Conservation (phyloP, 2,888 invertebrate genomes). For the Philaethria dido region DNA sequence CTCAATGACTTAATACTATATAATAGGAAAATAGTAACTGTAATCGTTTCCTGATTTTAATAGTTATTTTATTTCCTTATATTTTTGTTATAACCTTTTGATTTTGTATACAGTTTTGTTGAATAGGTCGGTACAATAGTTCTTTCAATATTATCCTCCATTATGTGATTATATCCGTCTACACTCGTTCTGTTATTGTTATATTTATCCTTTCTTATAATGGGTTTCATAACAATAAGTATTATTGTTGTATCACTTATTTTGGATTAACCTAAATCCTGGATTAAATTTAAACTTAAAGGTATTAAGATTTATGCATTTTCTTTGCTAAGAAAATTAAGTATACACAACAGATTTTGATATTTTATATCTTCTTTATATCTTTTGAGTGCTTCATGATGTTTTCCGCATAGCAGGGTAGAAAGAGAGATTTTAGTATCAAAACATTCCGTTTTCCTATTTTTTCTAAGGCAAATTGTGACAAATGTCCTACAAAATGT, state of each 20-base stretch:
- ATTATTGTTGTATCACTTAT: background rate
- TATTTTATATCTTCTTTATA: too few species aligned
- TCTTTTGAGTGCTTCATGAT: too few species aligned
- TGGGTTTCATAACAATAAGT: conserved; percentile 7
- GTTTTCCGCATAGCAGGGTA: too few species aligned
- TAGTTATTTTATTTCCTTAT: background rate
- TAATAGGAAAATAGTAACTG: background rate
- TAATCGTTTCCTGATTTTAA: background rate
- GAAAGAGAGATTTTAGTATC: too few species aligned
- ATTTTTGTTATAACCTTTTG: conserved; percentile 2
- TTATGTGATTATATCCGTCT: background rate
- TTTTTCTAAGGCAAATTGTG: too few species aligned
- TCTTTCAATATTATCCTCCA: conserved; percentile 10
- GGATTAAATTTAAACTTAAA: background rate
- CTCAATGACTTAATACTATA: background rate
- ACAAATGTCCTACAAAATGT: too few species aligned
- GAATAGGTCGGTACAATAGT: background rate
- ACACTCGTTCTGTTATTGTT: conserved; percentile 13
- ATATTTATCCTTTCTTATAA: conserved; percentile 4
- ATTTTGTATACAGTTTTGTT: background rate
- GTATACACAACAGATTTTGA: too few species aligned
- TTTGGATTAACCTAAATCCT: background rate
- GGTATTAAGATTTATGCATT: too few species aligned
- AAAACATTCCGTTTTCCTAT: too few species aligned
- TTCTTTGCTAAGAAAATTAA: too few species aligned